Percentiles rank a stretch among this genome's conserved stretches.
Evolutionary conservation across 2,113 vertebrate species (phyloP).

Genomic region (Hippocampus mohnikei): DNA sequence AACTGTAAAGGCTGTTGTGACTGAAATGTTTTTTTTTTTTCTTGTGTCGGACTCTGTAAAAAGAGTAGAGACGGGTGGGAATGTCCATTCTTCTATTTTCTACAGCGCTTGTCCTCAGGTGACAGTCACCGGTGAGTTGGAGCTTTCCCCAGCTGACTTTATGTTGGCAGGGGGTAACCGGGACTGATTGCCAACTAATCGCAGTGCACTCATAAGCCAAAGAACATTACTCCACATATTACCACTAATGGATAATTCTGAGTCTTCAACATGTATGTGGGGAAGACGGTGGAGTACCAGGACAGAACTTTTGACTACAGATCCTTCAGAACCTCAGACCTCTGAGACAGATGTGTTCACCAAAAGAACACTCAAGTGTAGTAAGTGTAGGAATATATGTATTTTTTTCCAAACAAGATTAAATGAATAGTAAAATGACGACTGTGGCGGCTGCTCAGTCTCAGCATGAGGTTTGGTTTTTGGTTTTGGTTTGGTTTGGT

Average conservation of each 20-base stretch:
- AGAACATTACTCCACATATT: too few species aligned
- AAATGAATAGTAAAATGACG: neutral
- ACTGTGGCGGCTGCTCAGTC: neutral
- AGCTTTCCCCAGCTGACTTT: neutral
- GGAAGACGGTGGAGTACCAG: too few species aligned
- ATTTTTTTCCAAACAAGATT: neutral
- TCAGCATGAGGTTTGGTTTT: conserved; percentile 4
- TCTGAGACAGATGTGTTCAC: too few species aligned
- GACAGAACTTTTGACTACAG: neutral
- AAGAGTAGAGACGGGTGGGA: neutral
- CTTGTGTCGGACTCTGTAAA: neutral
- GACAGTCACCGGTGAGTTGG: neutral
- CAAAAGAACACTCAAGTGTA: too few species aligned
- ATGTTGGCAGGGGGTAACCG: neutral
- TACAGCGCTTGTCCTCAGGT: neutral
- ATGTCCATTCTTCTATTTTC: neutral
- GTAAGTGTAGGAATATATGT: neutral
- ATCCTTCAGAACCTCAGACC: neutral
- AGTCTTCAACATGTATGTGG: too few species aligned
- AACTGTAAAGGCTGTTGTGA: neutral
- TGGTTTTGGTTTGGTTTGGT: too few species aligned
- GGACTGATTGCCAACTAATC: too few species aligned
- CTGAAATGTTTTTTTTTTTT: neutral
- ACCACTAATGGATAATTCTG: too few species aligned
- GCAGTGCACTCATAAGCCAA: too few species aligned